Evolutionary conservation across 2,797 vertebrate genomes (phyloP), one percentile per base, ranked within the genome.

Genomic region (Enteromius fasciolatus): DNA sequence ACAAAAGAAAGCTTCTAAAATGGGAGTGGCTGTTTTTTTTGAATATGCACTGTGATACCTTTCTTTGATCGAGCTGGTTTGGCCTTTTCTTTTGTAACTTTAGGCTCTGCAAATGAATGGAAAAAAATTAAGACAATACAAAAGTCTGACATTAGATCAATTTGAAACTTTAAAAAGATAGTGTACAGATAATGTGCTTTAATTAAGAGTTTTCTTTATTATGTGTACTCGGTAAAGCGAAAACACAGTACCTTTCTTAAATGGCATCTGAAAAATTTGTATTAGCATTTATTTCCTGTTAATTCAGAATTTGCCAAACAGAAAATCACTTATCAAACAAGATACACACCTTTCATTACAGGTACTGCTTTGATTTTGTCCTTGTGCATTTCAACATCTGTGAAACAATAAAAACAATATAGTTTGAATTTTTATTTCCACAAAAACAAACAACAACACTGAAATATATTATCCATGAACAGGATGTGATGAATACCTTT

Each of bases 11-110:
- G 59, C 11, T 18, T 66, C 61, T 28, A 80, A 74, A 59, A 63
- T 67, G 44, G 39, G 74, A 44, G 74, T 50, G 78, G 6, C 20
- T 1, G 8, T 85, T 83, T 69, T 7, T 82, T 70, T 10, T 33
- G n/a, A 67, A 41, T 3, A 46, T 69, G 50, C 77, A 48, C 69
- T 6, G 8, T 41, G 52, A 41, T 59, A 94, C 93, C 93, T 93
- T 88, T 90, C 44, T 89, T 70, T 81, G 78, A 75, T 63, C 78
- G 80, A 63, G 25, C 7, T 46, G 48, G 50, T 68, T 82, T 82
- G 31, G 75, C 33, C 25, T 81, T 36, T 68, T 81, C 39, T 46
- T 73, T 31, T 39, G 54, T 23, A 25, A 41, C 41, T 67, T 36
- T 3, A 39, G 67, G 17, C 6, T 66, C 82, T 78, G 66, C 31